Conservation (phyloP, 2,888 invertebrate species). For the Clostera curtula region DNA sequence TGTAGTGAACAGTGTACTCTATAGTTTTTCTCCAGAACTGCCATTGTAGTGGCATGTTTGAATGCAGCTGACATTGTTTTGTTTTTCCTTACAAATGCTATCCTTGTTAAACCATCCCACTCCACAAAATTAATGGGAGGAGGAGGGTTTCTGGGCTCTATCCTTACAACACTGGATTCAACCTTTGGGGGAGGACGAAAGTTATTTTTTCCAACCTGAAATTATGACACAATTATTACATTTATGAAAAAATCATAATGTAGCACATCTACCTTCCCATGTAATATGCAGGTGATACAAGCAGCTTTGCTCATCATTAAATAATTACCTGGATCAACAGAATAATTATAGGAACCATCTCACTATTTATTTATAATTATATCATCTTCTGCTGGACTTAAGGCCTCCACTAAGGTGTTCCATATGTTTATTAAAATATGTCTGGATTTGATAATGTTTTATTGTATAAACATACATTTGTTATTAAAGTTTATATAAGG, state of each 20-base stretch:
- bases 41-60: slow-evolving; percentile 87
- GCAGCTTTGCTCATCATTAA: too few species aligned
- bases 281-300: too few species aligned
- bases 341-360: too few species aligned
- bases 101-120: slow-evolving; percentile 98
- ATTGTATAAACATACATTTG: background rate
- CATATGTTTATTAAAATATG: too few species aligned
- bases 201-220: slow-evolving; percentile 96
- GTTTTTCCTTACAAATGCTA: slow-evolving; percentile 96
- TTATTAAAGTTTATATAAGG: background rate
- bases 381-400: too few species aligned
- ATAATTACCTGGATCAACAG: too few species aligned
- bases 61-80: slow-evolving; percentile 95
- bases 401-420: too few species aligned
- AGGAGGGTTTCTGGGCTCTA: slow-evolving; percentile 98
- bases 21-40: slow-evolving; percentile 93
- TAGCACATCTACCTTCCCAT: too few species aligned
- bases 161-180: slow-evolving; percentile 97
- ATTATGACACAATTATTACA: too few species aligned
- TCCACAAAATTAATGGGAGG: slow-evolving; percentile 97
- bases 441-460: too few species aligned
- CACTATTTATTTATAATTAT: too few species aligned
- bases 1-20: slow-evolving; percentile 89
- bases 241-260: too few species aligned
- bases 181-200: slow-evolving; percentile 99